These are phyloP conservation scores for Melanotaenia boesemani DNA, from an alignment of 2,797 vertebrate genomes.

Conservation along the genomic window DNA sequence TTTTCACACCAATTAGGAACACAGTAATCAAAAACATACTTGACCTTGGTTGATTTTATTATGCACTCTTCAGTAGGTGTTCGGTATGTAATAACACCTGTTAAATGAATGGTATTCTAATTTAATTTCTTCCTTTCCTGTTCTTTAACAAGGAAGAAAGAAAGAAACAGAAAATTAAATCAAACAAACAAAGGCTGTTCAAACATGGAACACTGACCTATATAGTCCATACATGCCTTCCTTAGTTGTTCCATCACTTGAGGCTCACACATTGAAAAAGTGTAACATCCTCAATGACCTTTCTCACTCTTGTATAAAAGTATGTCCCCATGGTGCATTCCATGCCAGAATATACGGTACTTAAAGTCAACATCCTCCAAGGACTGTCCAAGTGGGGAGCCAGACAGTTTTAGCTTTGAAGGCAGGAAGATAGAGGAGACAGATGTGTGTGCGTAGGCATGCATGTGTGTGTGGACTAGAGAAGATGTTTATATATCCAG, in stretches of 20 bases:
- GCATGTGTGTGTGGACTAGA: neutral
- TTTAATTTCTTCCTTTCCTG: neutral
- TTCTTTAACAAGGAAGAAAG: neutral
- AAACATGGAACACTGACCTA: neutral
- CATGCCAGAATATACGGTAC: conserved; percentile 28
- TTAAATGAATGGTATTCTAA: neutral
- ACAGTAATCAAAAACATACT: conserved; percentile 41
- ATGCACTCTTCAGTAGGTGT: conserved; percentile 16
- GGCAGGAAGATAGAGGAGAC: conserved; percentile 42
- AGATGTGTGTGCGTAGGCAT: neutral
- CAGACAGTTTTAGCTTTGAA: conserved; percentile 57
- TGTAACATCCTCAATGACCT: conserved; percentile 20
- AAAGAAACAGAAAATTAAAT: neutral
- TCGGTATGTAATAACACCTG: conserved; percentile 8
- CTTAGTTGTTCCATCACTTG: conserved; percentile 11
- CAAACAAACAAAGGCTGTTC: neutral
- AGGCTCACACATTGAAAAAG: conserved; percentile 2
- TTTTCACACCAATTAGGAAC: conserved; percentile 38
- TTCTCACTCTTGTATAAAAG: conserved; percentile 21
- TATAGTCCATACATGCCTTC: neutral
- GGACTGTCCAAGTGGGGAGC: conserved; percentile 59
- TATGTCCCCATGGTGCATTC: conserved; percentile 30
- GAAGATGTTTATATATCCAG: neutral
- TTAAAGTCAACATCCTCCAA: conserved; percentile 57
- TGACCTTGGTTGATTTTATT: conserved; percentile 35